These are phyloP conservation scores for Anthoptus insignis DNA, from an alignment of 2,888 invertebrate genomes.

Conservation along the genomic window DNA sequence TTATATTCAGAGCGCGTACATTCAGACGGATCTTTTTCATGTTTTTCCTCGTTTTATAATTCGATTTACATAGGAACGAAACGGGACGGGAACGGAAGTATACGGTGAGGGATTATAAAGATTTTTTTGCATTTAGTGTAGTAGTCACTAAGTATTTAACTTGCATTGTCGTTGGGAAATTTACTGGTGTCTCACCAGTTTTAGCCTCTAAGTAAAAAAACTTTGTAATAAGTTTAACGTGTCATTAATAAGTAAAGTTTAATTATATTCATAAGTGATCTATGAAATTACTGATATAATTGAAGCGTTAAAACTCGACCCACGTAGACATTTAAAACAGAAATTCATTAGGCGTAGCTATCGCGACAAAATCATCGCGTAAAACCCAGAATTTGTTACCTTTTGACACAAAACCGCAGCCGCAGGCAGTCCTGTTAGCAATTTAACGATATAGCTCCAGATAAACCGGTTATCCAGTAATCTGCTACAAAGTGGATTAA, in stretches of 20 bases:
- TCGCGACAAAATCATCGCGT: constrained; percentile 7
- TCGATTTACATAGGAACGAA: too few relatives aligned
- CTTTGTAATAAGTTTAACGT: too few relatives aligned
- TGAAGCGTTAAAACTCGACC: neutral
- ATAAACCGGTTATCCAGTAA: constrained; percentile 31
- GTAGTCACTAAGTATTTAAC: too few relatives aligned
- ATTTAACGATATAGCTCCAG: constrained; percentile 19
- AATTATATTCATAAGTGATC: too few relatives aligned
- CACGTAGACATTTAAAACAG: neutral
- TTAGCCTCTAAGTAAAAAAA: too few relatives aligned
- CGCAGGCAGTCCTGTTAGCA: constrained; percentile 11
- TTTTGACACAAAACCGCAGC: constrained; percentile 8
- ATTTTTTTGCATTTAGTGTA: neutral
- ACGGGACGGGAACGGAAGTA: neutral
- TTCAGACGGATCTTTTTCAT: neutral
- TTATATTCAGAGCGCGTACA: neutral
- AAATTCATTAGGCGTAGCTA: neutral
- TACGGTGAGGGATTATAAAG: neutral
- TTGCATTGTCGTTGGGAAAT: too few relatives aligned
- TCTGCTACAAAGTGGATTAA: constrained; percentile 32
- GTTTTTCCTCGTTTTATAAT: neutral
- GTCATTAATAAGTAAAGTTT: too few relatives aligned
- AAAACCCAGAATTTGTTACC: constrained; percentile 1
- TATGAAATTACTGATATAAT: too few relatives aligned
- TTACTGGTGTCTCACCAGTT: too few relatives aligned